A percentile compares a stretch with the other conserved stretches of the same genome.
These are phyloP conservation scores for Drosophila atroscutellata DNA, from an alignment of 2,888 invertebrate genomes.

Conservation along the genomic window DNA sequence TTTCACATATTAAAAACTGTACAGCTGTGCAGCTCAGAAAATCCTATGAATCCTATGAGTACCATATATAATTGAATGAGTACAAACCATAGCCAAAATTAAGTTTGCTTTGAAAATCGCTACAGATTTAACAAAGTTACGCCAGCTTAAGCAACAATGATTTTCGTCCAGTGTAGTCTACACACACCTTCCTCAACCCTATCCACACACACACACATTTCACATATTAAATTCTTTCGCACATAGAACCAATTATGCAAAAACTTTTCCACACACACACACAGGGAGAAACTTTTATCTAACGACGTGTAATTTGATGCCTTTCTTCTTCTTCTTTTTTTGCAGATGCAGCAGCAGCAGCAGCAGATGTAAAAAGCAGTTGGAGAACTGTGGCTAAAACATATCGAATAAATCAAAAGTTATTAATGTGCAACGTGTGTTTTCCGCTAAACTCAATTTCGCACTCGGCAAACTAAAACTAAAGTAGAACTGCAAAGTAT, in stretches of 20 bases:
- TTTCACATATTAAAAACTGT: background rate
- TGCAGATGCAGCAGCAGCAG: slow-evolving; percentile 30
- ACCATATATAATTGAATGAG: background rate
- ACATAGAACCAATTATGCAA: slow-evolving; percentile 56
- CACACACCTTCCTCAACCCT: slow-evolving; percentile 15
- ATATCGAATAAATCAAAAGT: slow-evolving; percentile 67
- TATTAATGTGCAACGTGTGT: slow-evolving; percentile 75
- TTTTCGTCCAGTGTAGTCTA: background rate
- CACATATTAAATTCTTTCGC: slow-evolving; percentile 10
- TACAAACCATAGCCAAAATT: background rate
- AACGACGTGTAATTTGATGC: slow-evolving; percentile 62
- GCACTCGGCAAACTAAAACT: background rate
- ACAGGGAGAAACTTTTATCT: slow-evolving; percentile 55
- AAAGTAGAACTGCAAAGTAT: slow-evolving; percentile 23
- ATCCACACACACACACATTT: background rate
- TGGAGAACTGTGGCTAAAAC: slow-evolving; percentile 1
- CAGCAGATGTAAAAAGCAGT: slow-evolving; percentile 23
- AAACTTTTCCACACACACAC: slow-evolving; percentile 42
- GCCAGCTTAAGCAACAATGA: no score
- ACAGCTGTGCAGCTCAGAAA: background rate
- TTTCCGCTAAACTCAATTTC: slow-evolving; percentile 52
- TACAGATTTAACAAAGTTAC: background rate
- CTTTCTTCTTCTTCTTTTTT: slow-evolving; percentile 11
- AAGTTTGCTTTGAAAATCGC: no score
- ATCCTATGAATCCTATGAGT: background rate